These are phyloP conservation scores for Parauchenoglanis punctatus DNA, from an alignment of 2,797 vertebrate species.

Conservation along the genomic window DNA sequence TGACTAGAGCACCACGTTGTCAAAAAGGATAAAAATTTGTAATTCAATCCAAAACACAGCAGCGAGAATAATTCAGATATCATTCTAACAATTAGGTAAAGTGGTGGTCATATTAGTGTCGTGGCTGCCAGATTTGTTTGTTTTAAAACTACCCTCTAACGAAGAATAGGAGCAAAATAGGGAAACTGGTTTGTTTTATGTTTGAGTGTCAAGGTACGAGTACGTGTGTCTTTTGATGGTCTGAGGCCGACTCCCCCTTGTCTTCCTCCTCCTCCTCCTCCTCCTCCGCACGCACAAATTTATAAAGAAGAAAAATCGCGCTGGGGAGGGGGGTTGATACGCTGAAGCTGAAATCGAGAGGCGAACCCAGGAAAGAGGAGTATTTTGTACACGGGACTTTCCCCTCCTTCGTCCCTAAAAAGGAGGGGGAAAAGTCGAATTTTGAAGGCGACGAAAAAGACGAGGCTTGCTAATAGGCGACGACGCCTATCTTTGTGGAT, in stretches of 20 bases:
- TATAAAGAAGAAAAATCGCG: constrained; percentile 83
- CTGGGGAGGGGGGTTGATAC: constrained; percentile 80
- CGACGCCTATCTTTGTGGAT: constrained; percentile 77
- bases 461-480: constrained; percentile 69
- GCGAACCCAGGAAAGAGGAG: constrained; percentile 84
- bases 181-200: constrained; percentile 65
- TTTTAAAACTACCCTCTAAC: not conserved
- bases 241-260: constrained; percentile 61
- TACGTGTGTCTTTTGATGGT: constrained; percentile 72
- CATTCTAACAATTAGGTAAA: not conserved
- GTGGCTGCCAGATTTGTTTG: not conserved
- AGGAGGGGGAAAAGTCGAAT: constrained; percentile 85
- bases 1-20: not conserved
- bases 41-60: not conserved
- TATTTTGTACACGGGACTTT: constrained; percentile 81
- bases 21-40: not conserved
- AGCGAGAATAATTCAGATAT: not conserved
- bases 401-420: constrained; percentile 81
- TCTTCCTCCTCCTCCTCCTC: constrained; percentile 60
- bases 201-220: constrained; percentile 71
- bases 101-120: not conserved
- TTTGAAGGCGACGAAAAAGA: constrained; percentile 71
- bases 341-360: constrained; percentile 83
- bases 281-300: constrained; percentile 81
- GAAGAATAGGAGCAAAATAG: constrained; percentile 71